Conservation (phyloP, 2,113 vertebrate genomes). For the Chaetura pelagica region DNA sequence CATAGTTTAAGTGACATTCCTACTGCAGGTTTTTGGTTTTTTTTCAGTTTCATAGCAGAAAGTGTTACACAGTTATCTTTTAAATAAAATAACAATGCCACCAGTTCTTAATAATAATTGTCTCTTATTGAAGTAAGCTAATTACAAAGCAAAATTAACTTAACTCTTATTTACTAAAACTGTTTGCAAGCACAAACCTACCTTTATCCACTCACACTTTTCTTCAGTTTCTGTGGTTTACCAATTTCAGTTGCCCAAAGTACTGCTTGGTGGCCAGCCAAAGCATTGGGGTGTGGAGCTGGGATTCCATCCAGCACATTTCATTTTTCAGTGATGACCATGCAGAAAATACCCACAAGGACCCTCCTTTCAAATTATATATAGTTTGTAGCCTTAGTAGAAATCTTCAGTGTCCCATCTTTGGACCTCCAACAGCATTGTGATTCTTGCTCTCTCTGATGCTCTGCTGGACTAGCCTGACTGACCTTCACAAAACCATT, state of each 20-base stretch:
- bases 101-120: not conserved
- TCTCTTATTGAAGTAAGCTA: not conserved
- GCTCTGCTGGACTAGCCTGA: not conserved
- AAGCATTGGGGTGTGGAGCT: not conserved
- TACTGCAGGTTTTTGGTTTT: not conserved
- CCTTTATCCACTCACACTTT: not conserved
- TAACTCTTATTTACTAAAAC: not conserved
- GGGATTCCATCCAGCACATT: not conserved
- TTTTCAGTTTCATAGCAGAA: not conserved
- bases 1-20: not conserved
- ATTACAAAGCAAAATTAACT: not conserved
- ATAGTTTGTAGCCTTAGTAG: not conserved
- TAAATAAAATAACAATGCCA: not conserved
- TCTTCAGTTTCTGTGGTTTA: slow-evolving; percentile 13
- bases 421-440: not conserved
- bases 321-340: not conserved
- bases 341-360: not conserved
- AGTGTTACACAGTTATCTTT: not conserved
- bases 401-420: not conserved
- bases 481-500: slow-evolving; percentile 29
- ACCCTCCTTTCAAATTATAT: not conserved
- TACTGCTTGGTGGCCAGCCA: not conserved
- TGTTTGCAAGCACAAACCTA: not conserved
- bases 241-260: slow-evolving; percentile 5
- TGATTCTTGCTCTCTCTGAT: not conserved